These are phyloP conservation scores for Spodoptera picta DNA, from an alignment of 2,888 invertebrate genomes.

Conservation along the genomic window DNA sequence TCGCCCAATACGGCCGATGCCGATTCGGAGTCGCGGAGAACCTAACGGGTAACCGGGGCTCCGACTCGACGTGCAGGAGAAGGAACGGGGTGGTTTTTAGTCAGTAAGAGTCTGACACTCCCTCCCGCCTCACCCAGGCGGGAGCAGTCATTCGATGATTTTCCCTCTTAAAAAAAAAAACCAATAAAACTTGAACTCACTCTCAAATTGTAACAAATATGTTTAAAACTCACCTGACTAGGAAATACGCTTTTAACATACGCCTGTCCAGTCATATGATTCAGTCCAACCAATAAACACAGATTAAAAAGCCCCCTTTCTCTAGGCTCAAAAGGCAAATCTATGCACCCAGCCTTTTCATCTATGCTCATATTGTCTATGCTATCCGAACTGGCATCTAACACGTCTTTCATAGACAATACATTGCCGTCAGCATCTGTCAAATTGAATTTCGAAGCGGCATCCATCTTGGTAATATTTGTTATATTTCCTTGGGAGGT, in stretches of 20 bases:
- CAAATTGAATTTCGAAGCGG: constrained; percentile 75
- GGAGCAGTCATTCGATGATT: too few relatives aligned
- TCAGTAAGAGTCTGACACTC: too few relatives aligned
- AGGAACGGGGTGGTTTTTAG: too few relatives aligned
- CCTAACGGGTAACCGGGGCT: too few relatives aligned
- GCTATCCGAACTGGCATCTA: constrained; percentile 62
- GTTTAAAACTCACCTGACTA: constrained; percentile 80
- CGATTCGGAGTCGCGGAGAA: too few relatives aligned
- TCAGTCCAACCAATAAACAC: constrained; percentile 91
- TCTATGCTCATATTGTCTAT: constrained; percentile 77
- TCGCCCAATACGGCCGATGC: too few relatives aligned
- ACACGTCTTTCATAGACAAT: constrained; percentile 70
- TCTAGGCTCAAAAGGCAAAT: constrained; percentile 76
- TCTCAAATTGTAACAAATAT: neutral
- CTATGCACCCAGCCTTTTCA: constrained; percentile 81
- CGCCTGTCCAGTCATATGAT: constrained; percentile 90
- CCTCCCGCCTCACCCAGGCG: too few relatives aligned
- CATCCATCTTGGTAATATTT: constrained; percentile 74
- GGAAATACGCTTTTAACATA: constrained; percentile 93
- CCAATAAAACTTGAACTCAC: too few relatives aligned
- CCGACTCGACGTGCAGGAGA: too few relatives aligned
- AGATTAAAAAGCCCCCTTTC: constrained; percentile 90
- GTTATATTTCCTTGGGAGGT: constrained; percentile 77
- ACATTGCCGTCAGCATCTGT: constrained; percentile 76
- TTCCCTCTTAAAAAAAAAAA: too few relatives aligned